These are phyloP conservation scores for Tenebrosternarchus preto DNA, from an alignment of 2,113 vertebrate genomes.

Conservation along the genomic window DNA sequence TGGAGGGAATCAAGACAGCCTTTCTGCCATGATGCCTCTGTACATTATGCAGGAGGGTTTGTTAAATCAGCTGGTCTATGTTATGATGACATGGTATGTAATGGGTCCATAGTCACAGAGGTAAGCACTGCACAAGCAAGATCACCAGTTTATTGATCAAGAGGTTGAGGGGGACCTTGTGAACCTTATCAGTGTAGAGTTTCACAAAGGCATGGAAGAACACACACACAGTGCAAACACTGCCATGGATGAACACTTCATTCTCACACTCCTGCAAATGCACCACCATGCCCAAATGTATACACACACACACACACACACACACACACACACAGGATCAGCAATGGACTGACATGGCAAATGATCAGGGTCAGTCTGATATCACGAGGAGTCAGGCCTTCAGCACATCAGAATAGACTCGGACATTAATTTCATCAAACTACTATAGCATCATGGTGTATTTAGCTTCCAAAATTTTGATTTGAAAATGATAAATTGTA, in stretches of 20 bases:
- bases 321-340: conserved; percentile 50
- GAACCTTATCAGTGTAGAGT: conserved; percentile 54
- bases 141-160: conserved; percentile 38
- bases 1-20: background rate
- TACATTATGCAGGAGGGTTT: background rate
- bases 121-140: conserved; percentile 24
- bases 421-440: background rate
- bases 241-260: background rate
- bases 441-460: background rate
- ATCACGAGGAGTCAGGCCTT: background rate
- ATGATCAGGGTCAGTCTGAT: conserved; percentile 1
- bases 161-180: conserved; percentile 44
- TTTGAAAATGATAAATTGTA: background rate
- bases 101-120: conserved; percentile 17
- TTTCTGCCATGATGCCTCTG: conserved; percentile 10
- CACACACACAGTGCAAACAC: background rate
- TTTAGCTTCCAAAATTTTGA: background rate
- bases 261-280: conserved; percentile 3
- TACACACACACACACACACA: conserved; percentile 17
- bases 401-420: background rate
- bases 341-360: conserved; percentile 19
- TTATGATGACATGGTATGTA: conserved; percentile 25
- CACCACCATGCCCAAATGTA: background rate
- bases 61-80: background rate
- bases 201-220: conserved; percentile 3